A percentile compares a stretch with the other conserved stretches of the same genome.
phyloP scores from a whole-genome alignment of 2,888 invertebrate genomes.

The Tyria jacobaeae region DNA sequence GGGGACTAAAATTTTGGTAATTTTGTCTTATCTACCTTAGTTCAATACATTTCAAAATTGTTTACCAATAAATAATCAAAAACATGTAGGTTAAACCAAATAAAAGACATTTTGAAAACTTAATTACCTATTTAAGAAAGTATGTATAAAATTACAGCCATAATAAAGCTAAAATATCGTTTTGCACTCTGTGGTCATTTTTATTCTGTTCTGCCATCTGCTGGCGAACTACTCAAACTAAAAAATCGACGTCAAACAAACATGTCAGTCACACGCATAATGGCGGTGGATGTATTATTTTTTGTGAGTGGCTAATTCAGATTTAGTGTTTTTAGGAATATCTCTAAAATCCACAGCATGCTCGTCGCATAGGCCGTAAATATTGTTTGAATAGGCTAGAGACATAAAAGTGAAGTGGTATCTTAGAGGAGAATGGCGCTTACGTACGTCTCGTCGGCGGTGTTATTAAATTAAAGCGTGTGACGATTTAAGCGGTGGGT shows the following conservation, averaged over 20 bases:
- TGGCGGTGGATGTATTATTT: conserved; percentile 81
- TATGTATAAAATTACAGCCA: too few species aligned
- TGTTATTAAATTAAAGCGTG: conserved; percentile 72
- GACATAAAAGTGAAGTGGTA: conserved; percentile 29
- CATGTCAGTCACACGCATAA: conserved; percentile 72
- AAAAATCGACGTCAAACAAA: conserved; percentile 81
- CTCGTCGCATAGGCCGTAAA: conserved; percentile 28
- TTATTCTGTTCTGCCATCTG: conserved; percentile 57
- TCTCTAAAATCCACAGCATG: conserved; percentile 45
- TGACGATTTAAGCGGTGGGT: conserved; percentile 50
- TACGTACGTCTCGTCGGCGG: conserved; percentile 60
- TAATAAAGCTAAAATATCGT: background rate
- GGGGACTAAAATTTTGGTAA: too few species aligned
- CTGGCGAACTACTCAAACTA: conserved; percentile 50
- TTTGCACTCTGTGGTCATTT: conserved; percentile 14
- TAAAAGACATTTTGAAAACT: too few species aligned
- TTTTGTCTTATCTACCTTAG: too few species aligned
- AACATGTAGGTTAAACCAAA: too few species aligned
- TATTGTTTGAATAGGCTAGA: conserved; percentile 15
- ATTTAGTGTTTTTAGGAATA: conserved; percentile 59
- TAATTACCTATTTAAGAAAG: too few species aligned
- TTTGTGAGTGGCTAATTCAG: conserved; percentile 58
- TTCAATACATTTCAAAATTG: too few species aligned
- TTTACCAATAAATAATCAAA: too few species aligned
- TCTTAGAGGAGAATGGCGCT: conserved; percentile 57